Evolutionary conservation across 2,888 invertebrate genomes (phyloP).

Genomic region (Heliconius ismenius): DNA sequence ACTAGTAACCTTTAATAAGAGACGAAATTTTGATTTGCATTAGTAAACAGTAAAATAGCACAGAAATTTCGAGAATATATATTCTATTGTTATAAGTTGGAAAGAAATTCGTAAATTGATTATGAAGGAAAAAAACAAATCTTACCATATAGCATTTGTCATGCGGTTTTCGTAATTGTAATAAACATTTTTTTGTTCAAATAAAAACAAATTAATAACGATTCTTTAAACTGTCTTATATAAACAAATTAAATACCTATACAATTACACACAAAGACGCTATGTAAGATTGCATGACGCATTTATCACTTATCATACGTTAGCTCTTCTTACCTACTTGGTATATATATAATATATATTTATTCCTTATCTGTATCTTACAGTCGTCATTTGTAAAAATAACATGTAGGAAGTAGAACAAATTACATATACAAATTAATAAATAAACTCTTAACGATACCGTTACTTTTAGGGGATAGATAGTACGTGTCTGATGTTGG

Average conservation of each 20-base stretch:
- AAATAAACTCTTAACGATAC: too few species aligned
- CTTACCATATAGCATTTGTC: too few species aligned
- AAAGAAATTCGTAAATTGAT: neutral
- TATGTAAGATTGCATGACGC: constrained; percentile 1
- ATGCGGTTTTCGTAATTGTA: neutral
- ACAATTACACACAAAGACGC: constrained; percentile 8
- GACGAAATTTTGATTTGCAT: neutral
- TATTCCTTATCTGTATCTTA: neutral
- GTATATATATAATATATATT: constrained; percentile 1
- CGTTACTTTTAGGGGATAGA: too few species aligned
- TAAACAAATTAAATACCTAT: neutral
- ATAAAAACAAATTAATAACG: too few species aligned
- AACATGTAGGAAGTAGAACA: neutral
- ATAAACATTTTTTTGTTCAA: neutral
- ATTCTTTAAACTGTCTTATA: neutral
- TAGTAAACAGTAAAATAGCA: neutral
- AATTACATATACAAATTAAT: neutral
- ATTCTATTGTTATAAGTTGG: neutral
- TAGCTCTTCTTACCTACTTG: neutral
- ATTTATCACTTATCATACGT: constrained; percentile 1
- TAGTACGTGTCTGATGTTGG: too few species aligned
- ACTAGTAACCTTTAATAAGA: too few species aligned
- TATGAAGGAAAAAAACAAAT: neutral
- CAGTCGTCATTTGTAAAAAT: neutral
- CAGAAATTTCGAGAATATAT: neutral